Conservation (phyloP, 2,113 vertebrate genomes). For the Sterrhoptilus dennistouni region DNA sequence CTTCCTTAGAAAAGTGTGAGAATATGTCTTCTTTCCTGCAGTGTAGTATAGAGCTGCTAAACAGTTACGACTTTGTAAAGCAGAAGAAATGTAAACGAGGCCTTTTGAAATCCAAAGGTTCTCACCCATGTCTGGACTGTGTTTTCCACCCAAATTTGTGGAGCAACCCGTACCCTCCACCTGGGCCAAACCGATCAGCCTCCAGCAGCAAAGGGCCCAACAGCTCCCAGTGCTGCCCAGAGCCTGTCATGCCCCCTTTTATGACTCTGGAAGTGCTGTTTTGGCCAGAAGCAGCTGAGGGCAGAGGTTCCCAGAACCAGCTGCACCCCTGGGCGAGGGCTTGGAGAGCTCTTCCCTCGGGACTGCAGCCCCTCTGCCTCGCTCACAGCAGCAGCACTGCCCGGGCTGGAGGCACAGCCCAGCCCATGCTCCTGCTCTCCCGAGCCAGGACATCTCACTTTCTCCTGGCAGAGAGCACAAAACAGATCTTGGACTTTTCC, state of each 20-base stretch:
- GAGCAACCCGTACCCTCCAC: background rate
- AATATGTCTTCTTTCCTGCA: slow-evolving; percentile 56
- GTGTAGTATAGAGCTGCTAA: slow-evolving; percentile 29
- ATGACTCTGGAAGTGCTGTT: background rate
- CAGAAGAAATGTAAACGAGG: slow-evolving; percentile 58
- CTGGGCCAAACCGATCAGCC: accelerated
- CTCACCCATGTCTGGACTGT: slow-evolving; percentile 1
- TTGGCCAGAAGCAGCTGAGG: background rate
- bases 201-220: background rate
- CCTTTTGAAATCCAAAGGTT: background rate
- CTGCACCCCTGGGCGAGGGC: accelerated
- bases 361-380: background rate
- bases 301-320: background rate
- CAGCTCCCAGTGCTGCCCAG: background rate
- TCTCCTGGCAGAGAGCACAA: background rate
- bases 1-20: slow-evolving; percentile 83
- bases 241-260: accelerated
- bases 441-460: accelerated
- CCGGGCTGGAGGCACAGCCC: accelerated
- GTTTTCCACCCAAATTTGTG: background rate
- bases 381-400: background rate
- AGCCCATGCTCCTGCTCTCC: accelerated
- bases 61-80: slow-evolving; percentile 30
- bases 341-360: accelerated
- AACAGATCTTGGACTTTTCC: background rate